Base-by-base conservation (phyloP, 2,888 invertebrate species). In the Pheosia gnoma region DNA sequence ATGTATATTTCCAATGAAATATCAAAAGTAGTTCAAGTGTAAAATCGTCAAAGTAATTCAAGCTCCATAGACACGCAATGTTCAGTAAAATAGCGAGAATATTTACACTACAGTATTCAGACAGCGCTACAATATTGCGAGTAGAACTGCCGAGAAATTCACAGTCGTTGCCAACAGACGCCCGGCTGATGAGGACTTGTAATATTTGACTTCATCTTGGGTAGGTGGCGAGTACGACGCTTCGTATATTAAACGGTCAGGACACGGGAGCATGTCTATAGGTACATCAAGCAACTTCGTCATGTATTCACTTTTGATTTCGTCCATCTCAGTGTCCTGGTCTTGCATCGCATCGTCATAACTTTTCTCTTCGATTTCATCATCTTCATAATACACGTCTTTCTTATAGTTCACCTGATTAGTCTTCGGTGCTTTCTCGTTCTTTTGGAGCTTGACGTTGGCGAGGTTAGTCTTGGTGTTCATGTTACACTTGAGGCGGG, bases 401-500 rank as follows among this genome's bases (percentile, higher is more conserved):
- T 82, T 86, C 67, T 85, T 90, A 11, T 80, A 77, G 3, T 75
- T 59, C 0, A 77, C 71, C 61, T 79, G 79, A 43, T 75, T 75
- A 3, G 68, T 59, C 74, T 79, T 84, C 65, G 59, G 73, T 53
- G 70, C 68, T 66, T 66, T 66, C 54, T 62, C 79, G 58, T 71
- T 80, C 11, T 41, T 85, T 66, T 83, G 81, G 3, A 82, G 68
- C 80, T 88, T 90, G 3, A 83, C 69, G 9, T 74, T 70, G 0
- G 73, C 80, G 8, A 83, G 39, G 61, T 83, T 85, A 2, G 74
- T 75, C 79, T 88, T 88, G 4, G 77, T 82, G 69, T 95, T 96
- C 88, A 96, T 93, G 72, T 95, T 94, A 87, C 97, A 97, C 71
- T 95, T 95, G 61, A 97, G 93, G 58, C 96, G 95, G 66, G 96